phyloP scores from a whole-genome alignment of 2,888 invertebrate genomes.

The Cheilosia grossa region DNA sequence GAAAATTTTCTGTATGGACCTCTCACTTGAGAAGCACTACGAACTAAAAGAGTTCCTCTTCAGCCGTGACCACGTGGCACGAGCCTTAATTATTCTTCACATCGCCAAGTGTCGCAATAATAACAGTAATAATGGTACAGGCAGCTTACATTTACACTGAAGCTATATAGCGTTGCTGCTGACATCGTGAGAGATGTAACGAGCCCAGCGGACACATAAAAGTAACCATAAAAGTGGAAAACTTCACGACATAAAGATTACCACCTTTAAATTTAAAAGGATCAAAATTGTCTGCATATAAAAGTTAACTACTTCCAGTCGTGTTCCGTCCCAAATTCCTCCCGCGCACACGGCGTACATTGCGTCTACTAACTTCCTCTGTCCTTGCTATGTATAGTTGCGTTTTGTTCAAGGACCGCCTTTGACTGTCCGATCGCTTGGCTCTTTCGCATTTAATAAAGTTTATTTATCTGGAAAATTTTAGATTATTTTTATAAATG shows the following conservation, averaged over 20 bases:
- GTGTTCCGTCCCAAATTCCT: not conserved
- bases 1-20: too few species aligned
- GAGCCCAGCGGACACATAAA: constrained; percentile 55
- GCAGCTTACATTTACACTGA: not conserved
- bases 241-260: constrained; percentile 66
- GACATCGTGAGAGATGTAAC: constrained; percentile 33
- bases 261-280: constrained; percentile 74
- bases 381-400: not conserved
- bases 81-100: not conserved
- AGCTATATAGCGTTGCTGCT: constrained; percentile 21
- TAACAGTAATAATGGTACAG: constrained; percentile 11
- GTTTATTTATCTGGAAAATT: constrained; percentile 75
- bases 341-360: not conserved
- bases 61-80: too few species aligned
- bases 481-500: constrained; percentile 75
- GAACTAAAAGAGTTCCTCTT: too few species aligned
- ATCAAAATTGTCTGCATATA: constrained; percentile 75
- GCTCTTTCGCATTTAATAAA: constrained; percentile 71
- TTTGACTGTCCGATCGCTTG: constrained; percentile 53
- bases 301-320: constrained; percentile 60
- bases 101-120: constrained; percentile 27
- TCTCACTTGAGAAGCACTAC: too few species aligned
- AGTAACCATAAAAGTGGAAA: constrained; percentile 47
- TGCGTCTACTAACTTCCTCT: constrained; percentile 29
- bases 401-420: not conserved